Base-by-base conservation (phyloP, 2,888 invertebrate species). In the Stictocephala bisonia region DNA sequence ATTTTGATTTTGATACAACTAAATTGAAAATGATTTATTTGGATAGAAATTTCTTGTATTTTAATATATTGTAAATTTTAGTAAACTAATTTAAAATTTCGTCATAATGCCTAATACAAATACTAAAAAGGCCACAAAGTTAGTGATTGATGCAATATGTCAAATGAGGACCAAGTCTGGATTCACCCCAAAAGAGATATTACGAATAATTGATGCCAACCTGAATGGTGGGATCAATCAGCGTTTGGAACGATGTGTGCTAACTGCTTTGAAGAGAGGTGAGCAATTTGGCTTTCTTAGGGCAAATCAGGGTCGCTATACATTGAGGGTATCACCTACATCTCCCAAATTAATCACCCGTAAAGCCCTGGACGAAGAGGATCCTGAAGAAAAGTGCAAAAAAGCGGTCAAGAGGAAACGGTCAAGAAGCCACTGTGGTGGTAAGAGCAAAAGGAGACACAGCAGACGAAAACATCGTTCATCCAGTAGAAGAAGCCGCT, bases 91-190 rank as follows among this genome's bases (percentile, higher is more conserved):
- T n/a, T n/a, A n/a, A n/a, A n/a, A n/a, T n/a, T n/a, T n/a, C n/a
- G n/a, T n/a, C n/a, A n/a, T n/a, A n/a, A n/a, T n/a, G n/a, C n/a
- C n/a, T n/a, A n/a, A n/a, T n/a, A n/a, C n/a, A 56, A 27, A n/a
- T 18, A 56, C 64, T 24, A 15, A 6, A 18, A 64, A 64, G 44
- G 26, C 64, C 1, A 44, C 44, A 2, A 40, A 40, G 2, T 22
- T 64, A 26, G 64, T 64, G 41, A 27, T 64, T 26, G 64, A 64
- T 1, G 64, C 64, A 13, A 64, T 64, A 1, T 44, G 44, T 6
- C 40, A 26, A 9, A n/a, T 64, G 1, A 18, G 44, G 1, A 13
- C 44, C 0, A 15, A 41, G 22, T 24, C 22, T 4, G 64, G 64
- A 11, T 64, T 64, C 27, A 64, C 64, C 1, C 64, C 64, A 2